phyloP scores from a whole-genome alignment of 1,140 invertebrate species.

The Drosophila pectinifera region DNA sequence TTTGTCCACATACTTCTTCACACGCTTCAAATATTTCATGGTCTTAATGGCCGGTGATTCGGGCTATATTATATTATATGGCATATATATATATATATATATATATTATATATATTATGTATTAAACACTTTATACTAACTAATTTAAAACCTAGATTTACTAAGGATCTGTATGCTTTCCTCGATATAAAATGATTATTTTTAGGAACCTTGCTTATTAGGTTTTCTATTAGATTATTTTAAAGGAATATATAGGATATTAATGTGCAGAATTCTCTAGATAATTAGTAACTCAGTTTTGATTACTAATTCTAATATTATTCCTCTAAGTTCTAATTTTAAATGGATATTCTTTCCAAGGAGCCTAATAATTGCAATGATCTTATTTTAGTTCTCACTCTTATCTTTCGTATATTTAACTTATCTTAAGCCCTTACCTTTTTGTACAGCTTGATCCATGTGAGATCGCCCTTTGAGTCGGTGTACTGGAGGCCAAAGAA shows the following conservation, averaged over 20 bases:
- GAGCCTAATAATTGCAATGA: too few species aligned
- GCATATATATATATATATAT: constrained; percentile 1
- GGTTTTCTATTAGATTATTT: background rate
- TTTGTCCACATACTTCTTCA: constrained; percentile 85
- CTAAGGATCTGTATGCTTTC: background rate
- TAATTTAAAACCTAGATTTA: background rate
- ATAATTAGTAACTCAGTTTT: too few species aligned
- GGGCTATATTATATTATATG: constrained; percentile 56
- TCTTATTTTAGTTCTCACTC: too few species aligned
- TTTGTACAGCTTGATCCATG: constrained; percentile 99
- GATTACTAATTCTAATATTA: too few species aligned
- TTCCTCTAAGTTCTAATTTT: too few species aligned
- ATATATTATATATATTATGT: constrained; percentile 1
- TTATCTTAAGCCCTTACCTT: constrained; percentile 91
- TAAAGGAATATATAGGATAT: background rate
- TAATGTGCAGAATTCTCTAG: background rate
- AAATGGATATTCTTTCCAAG: too few species aligned
- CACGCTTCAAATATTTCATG: constrained; percentile 83
- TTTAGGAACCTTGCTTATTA: background rate
- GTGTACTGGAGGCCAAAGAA: constrained; percentile 99
- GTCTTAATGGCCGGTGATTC: constrained; percentile 83
- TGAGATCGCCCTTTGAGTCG: constrained; percentile 98
- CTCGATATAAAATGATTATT: background rate
- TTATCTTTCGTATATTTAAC: background rate
- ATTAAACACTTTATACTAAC: background rate